These are phyloP conservation scores for Athalia rosae DNA, from an alignment of 2,888 invertebrate genomes.

Conservation along the genomic window DNA sequence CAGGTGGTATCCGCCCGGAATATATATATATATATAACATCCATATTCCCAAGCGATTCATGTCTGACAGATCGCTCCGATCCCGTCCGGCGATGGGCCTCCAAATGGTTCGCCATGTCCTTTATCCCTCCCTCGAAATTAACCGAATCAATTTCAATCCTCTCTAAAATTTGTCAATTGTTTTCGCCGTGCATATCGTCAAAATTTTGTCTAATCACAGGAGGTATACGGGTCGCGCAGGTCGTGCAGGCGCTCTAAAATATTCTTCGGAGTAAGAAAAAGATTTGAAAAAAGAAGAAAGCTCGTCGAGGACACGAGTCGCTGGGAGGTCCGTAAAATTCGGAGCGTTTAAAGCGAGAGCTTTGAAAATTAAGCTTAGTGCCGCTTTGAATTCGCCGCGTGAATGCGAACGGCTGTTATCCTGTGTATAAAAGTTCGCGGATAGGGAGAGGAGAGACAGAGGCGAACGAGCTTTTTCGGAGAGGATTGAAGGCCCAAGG, in stretches of 20 bases:
- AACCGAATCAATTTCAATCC: constrained; percentile 1
- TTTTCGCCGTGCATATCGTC: too few relatives aligned
- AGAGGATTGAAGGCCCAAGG: not conserved
- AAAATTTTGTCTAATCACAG: not conserved
- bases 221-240: too few relatives aligned
- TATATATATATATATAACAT: not conserved
- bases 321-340: constrained; percentile 15
- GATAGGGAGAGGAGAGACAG: constrained; percentile 5
- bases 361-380: constrained; percentile 37
- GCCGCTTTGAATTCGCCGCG: constrained; percentile 16
- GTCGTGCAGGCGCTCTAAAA: too few relatives aligned
- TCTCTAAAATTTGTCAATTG: constrained; percentile 31
- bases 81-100: constrained; percentile 47
- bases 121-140: not conserved
- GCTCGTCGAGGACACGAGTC: not conserved
- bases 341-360: constrained; percentile 30
- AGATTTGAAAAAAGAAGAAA: constrained; percentile 9
- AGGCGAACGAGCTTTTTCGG: not conserved
- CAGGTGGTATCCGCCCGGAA: constrained; percentile 13
- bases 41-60: constrained; percentile 41
- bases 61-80: constrained; percentile 47
- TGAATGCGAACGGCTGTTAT: constrained; percentile 7
- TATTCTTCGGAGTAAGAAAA: not conserved
- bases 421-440: not conserved
- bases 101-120: constrained; percentile 7